Percentiles rank a stretch among this genome's conserved stretches.
Evolutionary conservation across 23 tunicate genomes (phyloP).

Genomic region (Clavelina lepadiformis): DNA sequence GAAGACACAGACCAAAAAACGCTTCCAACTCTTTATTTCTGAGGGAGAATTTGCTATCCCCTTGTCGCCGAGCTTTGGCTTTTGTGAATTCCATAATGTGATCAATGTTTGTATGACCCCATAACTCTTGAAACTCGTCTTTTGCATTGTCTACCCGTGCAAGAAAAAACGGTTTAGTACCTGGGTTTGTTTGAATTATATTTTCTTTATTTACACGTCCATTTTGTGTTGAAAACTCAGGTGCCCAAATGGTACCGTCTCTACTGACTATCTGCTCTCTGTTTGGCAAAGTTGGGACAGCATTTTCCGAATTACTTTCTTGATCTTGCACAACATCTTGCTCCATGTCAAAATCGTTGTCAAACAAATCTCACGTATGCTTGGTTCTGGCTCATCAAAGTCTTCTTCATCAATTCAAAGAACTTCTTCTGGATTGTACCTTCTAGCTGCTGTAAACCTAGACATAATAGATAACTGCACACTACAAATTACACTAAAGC

Average conservation of each 20-base stretch:
- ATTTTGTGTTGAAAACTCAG: too few relatives aligned
- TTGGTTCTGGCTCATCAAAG: constrained; percentile 9
- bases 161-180: constrained; percentile 17
- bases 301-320: constrained; percentile 15
- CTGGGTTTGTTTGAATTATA: constrained; percentile 10
- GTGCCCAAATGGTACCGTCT: constrained; percentile 13
- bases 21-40: constrained; percentile 1
- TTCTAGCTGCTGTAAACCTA: constrained; percentile 4
- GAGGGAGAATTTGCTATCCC: constrained; percentile 13
- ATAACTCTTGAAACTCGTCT: constrained; percentile 16
- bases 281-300: constrained; percentile 3
- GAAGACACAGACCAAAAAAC: too few relatives aligned
- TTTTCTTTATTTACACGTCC: too few relatives aligned
- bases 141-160: constrained; percentile 11
- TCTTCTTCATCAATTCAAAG: constrained; percentile 12
- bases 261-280: constrained; percentile 4
- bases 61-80: constrained; percentile 11
- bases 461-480: too few relatives aligned
- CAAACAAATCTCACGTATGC: constrained; percentile 13
- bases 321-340: constrained; percentile 12
- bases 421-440: constrained; percentile 2
- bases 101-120: constrained; percentile 3
- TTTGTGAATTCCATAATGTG: constrained; percentile 15
- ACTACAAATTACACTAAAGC: too few relatives aligned
- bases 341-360: neutral